These are phyloP conservation scores for Ceratina australensis DNA, from an alignment of 1,140 invertebrate genomes.

Conservation along the genomic window DNA sequence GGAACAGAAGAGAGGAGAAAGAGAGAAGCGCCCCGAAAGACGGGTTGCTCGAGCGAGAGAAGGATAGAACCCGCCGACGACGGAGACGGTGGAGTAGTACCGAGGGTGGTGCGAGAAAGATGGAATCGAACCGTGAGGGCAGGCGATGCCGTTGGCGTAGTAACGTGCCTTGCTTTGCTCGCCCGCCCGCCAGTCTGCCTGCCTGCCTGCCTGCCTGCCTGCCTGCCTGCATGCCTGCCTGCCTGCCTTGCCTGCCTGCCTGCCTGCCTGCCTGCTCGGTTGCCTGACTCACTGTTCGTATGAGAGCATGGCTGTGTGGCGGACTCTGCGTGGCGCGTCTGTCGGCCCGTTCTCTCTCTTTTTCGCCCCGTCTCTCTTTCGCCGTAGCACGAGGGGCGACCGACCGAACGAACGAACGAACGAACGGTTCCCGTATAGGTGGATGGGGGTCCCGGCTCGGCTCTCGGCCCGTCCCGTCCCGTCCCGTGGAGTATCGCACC, in stretches of 20 bases:
- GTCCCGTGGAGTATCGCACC: constrained; percentile 70
- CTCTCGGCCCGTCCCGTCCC: constrained; percentile 74
- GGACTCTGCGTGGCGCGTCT: constrained; percentile 51
- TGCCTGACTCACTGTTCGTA: constrained; percentile 58
- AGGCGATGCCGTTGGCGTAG: constrained; percentile 66
- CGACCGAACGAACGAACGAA: constrained; percentile 19
- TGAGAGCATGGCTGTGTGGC: constrained; percentile 64
- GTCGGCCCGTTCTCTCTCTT: constrained; percentile 25
- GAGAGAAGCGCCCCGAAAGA: constrained; percentile 42
- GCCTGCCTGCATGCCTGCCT: constrained; percentile 43
- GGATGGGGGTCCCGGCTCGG: constrained; percentile 73
- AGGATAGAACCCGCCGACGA: constrained; percentile 50
- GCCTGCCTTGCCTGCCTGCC: constrained; percentile 52
- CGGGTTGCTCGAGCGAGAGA: constrained; percentile 44
- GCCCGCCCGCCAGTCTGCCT: constrained; percentile 38
- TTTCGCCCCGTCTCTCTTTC: not conserved
- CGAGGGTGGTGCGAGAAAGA: constrained; percentile 61
- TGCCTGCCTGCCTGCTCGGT: constrained; percentile 52
- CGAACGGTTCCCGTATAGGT: constrained; percentile 52
- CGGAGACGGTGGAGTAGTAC: constrained; percentile 43
- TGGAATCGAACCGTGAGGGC: constrained; percentile 55
- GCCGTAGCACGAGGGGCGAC: constrained; percentile 46
- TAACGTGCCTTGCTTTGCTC: constrained; percentile 54
- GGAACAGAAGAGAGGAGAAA: constrained; percentile 38
- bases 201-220: constrained; percentile 46